phyloP scores from a whole-genome alignment of 1,140 invertebrate genomes.

The Ceratina australensis region DNA sequence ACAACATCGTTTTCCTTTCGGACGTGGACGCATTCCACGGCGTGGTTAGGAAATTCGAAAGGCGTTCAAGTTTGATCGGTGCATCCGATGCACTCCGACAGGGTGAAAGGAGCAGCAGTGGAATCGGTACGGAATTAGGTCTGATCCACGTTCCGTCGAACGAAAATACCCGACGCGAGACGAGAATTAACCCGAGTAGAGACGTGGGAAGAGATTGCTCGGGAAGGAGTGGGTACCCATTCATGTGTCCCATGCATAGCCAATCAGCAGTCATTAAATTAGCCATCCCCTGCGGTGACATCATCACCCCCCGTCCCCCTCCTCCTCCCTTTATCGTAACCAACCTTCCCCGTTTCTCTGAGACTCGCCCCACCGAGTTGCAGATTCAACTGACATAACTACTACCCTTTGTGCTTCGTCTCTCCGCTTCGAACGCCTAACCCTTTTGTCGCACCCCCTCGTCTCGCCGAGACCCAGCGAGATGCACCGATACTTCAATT shows the following conservation, averaged over 20 bases:
- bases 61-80: background rate
- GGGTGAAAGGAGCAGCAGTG: background rate
- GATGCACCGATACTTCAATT: constrained; percentile 51
- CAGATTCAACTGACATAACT: constrained; percentile 54
- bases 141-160: constrained; percentile 10
- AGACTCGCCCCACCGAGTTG: constrained; percentile 22
- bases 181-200: background rate
- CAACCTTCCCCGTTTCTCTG: constrained; percentile 8
- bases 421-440: constrained; percentile 14
- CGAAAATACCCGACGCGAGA: constrained; percentile 9
- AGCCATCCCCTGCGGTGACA: constrained; percentile 63
- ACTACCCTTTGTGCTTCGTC: constrained; percentile 15
- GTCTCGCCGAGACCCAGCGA: constrained; percentile 16
- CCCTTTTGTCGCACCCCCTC: constrained; percentile 47
- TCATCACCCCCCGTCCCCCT: constrained; percentile 42
- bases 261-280: constrained; percentile 72
- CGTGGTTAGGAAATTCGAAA: background rate
- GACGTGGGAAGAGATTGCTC: constrained; percentile 40
- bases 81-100: background rate
- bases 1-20: background rate
- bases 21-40: background rate
- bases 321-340: constrained; percentile 15
- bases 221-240: constrained; percentile 34
- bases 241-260: constrained; percentile 64
- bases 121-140: constrained; percentile 28